Evolutionary conservation across 1,140 invertebrate species (phyloP), one percentile per base, ranked within the genome.

Genomic region (Helicoverpa armigera): DNA sequence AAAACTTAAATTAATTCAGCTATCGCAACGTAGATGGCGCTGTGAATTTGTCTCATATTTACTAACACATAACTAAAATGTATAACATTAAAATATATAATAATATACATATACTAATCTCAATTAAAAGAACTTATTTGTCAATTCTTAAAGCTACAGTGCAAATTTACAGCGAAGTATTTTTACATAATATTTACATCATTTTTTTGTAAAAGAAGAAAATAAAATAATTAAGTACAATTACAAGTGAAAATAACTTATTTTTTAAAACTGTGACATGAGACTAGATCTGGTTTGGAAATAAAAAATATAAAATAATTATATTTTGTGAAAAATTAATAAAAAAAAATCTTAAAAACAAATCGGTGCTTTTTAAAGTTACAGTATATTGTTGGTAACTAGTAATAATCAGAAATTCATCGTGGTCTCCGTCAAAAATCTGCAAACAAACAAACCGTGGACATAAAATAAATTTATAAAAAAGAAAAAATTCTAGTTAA

Each of bases 261-360:
- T 63, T 69, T 60, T 85, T 94, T 93, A 93, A 93, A 94, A 94
- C 91, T 93, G 93, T 93, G 91, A 93, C 88, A 84, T 74, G 86
- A 91, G 93, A 94, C 93, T 94, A 94, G 93, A 94, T 89, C 89
- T 85, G 87, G 86, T 93, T 92, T 90, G 87, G 85, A 90, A 86
- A 82, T 63, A 79, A 58, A 75, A 82, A 75, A 70, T 76, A 53
- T 51, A 78, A 82, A 74, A 65, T 58, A 54, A 54, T 72, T 77
- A 58, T 51, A 43, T 80, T 79, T 76, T 53, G 16, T 78, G 74
- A 76, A 63, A 76, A 74, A 35, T 76, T 73, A 50, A 23, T 23
- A 67, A 67, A 16, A 18, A 74, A 50, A 60, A 60, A 53, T 53
- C 65, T 77, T 76, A 78, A 80, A 83, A 50, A 67, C 35, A 50